phyloP scores from a whole-genome alignment of 35 echinoderm and acorn worm genomes.

The Stichopus chloronotus region DNA sequence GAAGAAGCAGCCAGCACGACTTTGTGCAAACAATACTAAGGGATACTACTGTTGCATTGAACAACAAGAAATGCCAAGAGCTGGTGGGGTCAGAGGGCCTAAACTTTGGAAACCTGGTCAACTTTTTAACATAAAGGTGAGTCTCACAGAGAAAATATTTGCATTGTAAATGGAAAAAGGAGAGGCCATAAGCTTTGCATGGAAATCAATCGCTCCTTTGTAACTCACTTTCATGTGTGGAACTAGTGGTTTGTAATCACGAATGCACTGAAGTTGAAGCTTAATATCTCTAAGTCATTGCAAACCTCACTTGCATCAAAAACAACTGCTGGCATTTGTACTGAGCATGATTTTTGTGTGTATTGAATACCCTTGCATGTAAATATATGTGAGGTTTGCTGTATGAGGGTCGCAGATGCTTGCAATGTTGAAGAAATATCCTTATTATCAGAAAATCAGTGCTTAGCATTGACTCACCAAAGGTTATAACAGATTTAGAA shows the following conservation, averaged over 20 bases:
- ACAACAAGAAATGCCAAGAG: not conserved
- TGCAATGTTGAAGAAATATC: too few species aligned
- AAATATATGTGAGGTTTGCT: too few species aligned
- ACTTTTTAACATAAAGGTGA: not conserved
- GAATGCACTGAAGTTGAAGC: not conserved
- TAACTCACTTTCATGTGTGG: not conserved
- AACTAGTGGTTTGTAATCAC: conserved; percentile 3
- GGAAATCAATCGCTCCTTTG: not conserved
- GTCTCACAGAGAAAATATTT: not conserved
- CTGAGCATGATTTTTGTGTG: not conserved
- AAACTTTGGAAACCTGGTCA: not conserved
- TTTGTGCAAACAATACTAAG: not conserved
- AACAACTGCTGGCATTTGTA: not conserved
- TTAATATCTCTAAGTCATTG: not conserved
- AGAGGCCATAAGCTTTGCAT: not conserved
- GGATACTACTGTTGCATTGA: not conserved
- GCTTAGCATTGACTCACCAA: too few species aligned
- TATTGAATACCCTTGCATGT: conserved; percentile 9
- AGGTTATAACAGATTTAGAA: too few species aligned
- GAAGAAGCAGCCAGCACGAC: not conserved
- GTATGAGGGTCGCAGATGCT: too few species aligned
- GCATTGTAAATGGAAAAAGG: not conserved
- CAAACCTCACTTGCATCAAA: not conserved
- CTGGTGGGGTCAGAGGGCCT: not conserved
- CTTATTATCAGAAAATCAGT: too few species aligned